These are phyloP conservation scores for Phoenoteleia sp. DNA, from an alignment of 2,888 invertebrate genomes.

Conservation along the genomic window DNA sequence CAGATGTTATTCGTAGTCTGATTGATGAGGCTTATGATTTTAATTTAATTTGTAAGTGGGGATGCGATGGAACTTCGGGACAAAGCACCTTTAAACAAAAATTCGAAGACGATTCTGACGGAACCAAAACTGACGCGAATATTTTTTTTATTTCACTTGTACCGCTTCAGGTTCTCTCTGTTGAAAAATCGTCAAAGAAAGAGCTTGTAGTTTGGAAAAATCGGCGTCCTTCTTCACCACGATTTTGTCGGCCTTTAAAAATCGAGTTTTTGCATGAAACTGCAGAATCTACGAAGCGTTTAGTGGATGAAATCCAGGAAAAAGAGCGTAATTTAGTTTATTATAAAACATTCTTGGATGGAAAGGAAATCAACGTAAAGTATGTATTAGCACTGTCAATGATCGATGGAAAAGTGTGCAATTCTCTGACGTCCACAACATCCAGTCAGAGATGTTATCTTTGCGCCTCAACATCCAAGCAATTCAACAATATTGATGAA, in stretches of 20 bases:
- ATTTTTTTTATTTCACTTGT: slow-evolving; percentile 66
- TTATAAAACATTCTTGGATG: slow-evolving; percentile 43
- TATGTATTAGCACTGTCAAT: slow-evolving; percentile 63
- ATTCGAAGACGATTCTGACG: slow-evolving; percentile 30
- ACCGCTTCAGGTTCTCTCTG: slow-evolving; percentile 60
- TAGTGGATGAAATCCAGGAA: slow-evolving; percentile 32
- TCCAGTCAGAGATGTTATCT: slow-evolving; percentile 69
- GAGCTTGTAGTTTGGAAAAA: slow-evolving; percentile 58
- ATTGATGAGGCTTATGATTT: slow-evolving; percentile 20
- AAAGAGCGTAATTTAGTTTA: slow-evolving; percentile 47
- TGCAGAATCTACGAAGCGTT: slow-evolving; percentile 45
- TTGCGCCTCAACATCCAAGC: slow-evolving; percentile 61
- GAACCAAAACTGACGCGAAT: slow-evolving; percentile 37
- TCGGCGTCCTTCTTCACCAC: slow-evolving; percentile 52
- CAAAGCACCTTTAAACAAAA: slow-evolving; percentile 25
- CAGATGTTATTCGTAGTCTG: slow-evolving; percentile 24
- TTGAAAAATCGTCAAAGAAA: slow-evolving; percentile 7
- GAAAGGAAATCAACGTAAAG: slow-evolving; percentile 54
- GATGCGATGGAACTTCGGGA: neutral
- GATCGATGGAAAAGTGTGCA: slow-evolving; percentile 72
- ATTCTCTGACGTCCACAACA: slow-evolving; percentile 64
- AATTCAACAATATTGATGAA: slow-evolving; percentile 62
- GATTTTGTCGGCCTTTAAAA: slow-evolving; percentile 30
- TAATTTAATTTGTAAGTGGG: slow-evolving; percentile 44
- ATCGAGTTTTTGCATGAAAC: slow-evolving; percentile 49